Conservation (phyloP, 2,888 invertebrate species). For the Ypsolopha sequella region DNA sequence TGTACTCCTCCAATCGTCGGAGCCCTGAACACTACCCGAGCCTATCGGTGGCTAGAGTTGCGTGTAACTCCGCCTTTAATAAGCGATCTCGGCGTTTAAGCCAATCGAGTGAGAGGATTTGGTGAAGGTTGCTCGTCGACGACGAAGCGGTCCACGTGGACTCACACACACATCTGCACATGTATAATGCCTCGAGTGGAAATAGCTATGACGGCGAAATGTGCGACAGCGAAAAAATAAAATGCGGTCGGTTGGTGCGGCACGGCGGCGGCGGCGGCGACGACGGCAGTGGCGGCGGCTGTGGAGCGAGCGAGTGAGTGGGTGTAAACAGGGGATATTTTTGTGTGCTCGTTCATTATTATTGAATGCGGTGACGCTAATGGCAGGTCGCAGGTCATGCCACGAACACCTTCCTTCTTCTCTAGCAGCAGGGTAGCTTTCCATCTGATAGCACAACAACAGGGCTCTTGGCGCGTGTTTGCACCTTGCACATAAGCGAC, state of each 20-base stretch:
- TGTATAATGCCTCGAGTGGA: constrained; percentile 70
- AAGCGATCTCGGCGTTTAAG: constrained; percentile 52
- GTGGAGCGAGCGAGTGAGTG: constrained; percentile 49
- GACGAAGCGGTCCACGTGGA: constrained; percentile 66
- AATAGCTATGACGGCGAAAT: constrained; percentile 72
- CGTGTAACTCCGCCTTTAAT: constrained; percentile 71
- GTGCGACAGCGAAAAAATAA: constrained; percentile 72
- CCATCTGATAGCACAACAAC: neutral
- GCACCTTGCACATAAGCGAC: neutral
- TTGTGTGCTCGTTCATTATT: constrained; percentile 68
- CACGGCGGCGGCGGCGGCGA: constrained; percentile 32
- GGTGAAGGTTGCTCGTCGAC: constrained; percentile 53
- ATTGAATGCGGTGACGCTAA: constrained; percentile 43
- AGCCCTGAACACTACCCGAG: constrained; percentile 21
- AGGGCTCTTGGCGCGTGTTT: neutral
- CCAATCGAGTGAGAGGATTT: constrained; percentile 40
- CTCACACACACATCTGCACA: constrained; percentile 53
- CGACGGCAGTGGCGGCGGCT: constrained; percentile 11
- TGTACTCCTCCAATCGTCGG: constrained; percentile 49
- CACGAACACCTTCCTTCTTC: neutral
- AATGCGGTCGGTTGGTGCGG: constrained; percentile 69
- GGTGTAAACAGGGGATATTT: constrained; percentile 70
- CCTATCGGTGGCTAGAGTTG: constrained; percentile 41
- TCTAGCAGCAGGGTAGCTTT: no score
- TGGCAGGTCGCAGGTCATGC: constrained; percentile 4